These are phyloP conservation scores for Xestia xanthographa DNA, from an alignment of 2,888 invertebrate species.

Conservation along the genomic window DNA sequence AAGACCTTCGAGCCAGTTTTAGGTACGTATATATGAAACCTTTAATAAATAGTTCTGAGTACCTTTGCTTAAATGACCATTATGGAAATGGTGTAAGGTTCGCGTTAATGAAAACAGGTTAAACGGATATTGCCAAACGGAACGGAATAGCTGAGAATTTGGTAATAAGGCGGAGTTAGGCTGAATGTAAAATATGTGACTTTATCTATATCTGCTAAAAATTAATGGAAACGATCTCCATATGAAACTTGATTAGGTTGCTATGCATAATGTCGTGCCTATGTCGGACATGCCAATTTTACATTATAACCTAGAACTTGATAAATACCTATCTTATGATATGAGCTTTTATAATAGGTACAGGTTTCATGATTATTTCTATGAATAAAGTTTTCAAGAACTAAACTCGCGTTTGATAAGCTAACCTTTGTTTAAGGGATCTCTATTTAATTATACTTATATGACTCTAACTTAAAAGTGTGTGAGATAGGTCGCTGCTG, in stretches of 20 bases:
- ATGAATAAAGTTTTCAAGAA: background rate
- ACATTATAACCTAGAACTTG: constrained; percentile 40
- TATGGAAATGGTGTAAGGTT: constrained; percentile 59
- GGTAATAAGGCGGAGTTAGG: constrained; percentile 52
- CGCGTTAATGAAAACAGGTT: constrained; percentile 66
- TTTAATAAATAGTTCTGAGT: constrained; percentile 40
- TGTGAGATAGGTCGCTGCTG: background rate
- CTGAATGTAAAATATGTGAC: constrained; percentile 49
- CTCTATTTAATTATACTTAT: background rate
- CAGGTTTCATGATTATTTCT: background rate
- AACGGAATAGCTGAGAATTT: constrained; percentile 55
- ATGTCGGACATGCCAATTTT: constrained; percentile 1
- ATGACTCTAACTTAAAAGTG: background rate
- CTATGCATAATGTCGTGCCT: constrained; percentile 16
- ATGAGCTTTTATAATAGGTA: background rate
- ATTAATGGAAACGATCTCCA: constrained; percentile 30
- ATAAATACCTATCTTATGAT: background rate
- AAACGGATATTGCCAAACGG: constrained; percentile 69
- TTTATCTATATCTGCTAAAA: constrained; percentile 34
- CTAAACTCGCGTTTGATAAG: background rate
- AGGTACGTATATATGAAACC: constrained; percentile 31
- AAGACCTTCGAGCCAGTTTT: background rate
- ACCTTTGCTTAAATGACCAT: constrained; percentile 41
- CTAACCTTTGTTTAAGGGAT: background rate
- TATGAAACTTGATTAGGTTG: constrained; percentile 7